phyloP scores from a whole-genome alignment of 2,888 invertebrate genomes.

The Agonum fuliginosum region DNA sequence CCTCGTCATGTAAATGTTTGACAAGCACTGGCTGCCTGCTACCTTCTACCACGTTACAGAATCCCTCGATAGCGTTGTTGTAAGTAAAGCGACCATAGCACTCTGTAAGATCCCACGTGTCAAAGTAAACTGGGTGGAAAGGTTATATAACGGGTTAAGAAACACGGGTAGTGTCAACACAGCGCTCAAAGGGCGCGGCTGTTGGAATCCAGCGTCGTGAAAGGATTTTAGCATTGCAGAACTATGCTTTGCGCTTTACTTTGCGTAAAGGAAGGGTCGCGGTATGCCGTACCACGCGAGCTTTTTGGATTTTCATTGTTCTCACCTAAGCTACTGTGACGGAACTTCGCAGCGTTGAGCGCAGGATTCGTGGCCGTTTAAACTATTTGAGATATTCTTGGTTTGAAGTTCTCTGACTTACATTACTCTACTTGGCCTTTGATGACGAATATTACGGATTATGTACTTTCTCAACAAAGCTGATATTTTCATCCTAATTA shows the following conservation, averaged over 20 bases:
- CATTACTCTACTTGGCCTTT: constrained; percentile 19
- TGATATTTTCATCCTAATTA: constrained; percentile 11
- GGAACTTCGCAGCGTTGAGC: neutral
- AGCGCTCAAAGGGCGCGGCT: constrained; percentile 41
- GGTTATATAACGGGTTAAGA: constrained; percentile 58
- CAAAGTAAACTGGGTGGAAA: constrained; percentile 59
- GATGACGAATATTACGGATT: constrained; percentile 30
- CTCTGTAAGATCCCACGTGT: constrained; percentile 58
- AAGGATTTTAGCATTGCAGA: constrained; percentile 58
- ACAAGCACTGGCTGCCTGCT: constrained; percentile 40
- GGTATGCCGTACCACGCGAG: neutral
- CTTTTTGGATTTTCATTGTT: constrained; percentile 49
- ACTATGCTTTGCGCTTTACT: constrained; percentile 56
- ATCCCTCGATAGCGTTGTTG: constrained; percentile 49
- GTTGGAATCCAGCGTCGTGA: constrained; percentile 47
- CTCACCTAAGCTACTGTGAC: constrained; percentile 49
- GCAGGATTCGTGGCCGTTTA: constrained; percentile 17
- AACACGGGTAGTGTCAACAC: constrained; percentile 58
- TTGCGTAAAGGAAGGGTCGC: constrained; percentile 30
- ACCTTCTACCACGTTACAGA: neutral
- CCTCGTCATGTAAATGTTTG: constrained; percentile 48
- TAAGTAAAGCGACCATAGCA: constrained; percentile 54
- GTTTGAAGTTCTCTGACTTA: constrained; percentile 38
- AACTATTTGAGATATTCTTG: constrained; percentile 51
- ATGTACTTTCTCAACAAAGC: constrained; percentile 1